These are phyloP conservation scores for Epirrita christyi DNA, from an alignment of 2,888 invertebrate genomes.

Conservation along the genomic window DNA sequence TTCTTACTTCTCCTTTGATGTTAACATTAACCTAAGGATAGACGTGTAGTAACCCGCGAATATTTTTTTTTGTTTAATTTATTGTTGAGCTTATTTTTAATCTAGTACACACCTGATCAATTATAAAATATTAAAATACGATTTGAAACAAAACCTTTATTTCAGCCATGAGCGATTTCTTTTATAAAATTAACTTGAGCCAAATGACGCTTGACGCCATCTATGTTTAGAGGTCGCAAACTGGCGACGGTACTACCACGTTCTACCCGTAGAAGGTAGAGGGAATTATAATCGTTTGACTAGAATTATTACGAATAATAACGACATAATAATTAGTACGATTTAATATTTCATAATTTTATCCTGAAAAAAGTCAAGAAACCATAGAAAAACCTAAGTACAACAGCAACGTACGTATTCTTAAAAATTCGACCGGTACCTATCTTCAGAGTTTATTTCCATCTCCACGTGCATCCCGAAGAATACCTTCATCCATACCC, in stretches of 20 bases:
- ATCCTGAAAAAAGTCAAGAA: no score
- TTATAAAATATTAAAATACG: neutral
- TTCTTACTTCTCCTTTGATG: conserved; percentile 37
- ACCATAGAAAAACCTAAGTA: no score
- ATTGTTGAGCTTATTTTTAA: neutral
- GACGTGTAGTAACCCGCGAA: neutral
- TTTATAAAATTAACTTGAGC: neutral
- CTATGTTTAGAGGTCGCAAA: conserved; percentile 18
- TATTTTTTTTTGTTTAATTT: neutral
- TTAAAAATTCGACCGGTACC: no score
- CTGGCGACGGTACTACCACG: conserved; percentile 12
- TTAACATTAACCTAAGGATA: neutral
- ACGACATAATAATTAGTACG: no score
- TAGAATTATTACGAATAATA: no score
- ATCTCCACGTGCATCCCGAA: no score
- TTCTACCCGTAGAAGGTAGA: no score
- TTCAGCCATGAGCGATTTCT: neutral
- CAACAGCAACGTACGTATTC: no score
- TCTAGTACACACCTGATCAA: neutral
- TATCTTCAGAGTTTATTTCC: no score
- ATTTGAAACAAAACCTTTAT: neutral
- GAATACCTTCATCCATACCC: no score
- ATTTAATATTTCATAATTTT: no score
- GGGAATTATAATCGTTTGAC: no score
- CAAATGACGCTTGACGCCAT: conserved; percentile 17